These are phyloP conservation scores for Microtus ochrogaster DNA, from an alignment of 2,113 vertebrate genomes.

Conservation along the genomic window DNA sequence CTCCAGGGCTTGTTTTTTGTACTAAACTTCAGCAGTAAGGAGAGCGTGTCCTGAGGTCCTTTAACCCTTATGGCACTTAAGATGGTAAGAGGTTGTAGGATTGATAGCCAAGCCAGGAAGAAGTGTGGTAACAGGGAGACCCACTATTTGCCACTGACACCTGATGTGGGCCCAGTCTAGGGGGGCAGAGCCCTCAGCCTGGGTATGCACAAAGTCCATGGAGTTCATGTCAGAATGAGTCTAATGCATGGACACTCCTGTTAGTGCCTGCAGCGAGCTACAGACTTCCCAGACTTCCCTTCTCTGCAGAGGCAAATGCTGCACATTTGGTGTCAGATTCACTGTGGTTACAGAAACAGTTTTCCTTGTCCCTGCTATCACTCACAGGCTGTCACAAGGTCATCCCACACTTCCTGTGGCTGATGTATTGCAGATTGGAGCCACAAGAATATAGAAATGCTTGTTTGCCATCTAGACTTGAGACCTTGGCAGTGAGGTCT, in stretches of 20 bases:
- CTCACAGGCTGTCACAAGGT: not conserved
- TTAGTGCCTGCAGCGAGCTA: too few relatives aligned
- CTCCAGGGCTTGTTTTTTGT: not conserved
- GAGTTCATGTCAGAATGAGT: too few relatives aligned
- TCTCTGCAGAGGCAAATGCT: not conserved
- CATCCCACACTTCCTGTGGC: not conserved
- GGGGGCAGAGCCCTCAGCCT: not conserved
- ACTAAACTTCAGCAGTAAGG: not conserved
- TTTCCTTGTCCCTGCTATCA: not conserved
- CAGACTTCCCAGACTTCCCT: not conserved
- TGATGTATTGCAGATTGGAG: not conserved
- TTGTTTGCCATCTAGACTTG: too few relatives aligned
- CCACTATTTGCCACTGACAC: too few relatives aligned
- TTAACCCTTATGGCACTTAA: too few relatives aligned
- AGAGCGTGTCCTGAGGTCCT: not conserved
- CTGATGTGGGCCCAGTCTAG: accelerated
- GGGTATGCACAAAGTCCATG: not conserved
- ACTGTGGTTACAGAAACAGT: not conserved
- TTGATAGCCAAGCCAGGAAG: not conserved
- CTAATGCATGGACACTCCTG: too few relatives aligned
- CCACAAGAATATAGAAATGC: not conserved
- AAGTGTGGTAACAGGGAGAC: not conserved
- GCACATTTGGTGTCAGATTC: not conserved
- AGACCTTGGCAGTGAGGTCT: not conserved
- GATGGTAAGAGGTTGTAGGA: not conserved